A percentile compares a stretch with the other conserved stretches of the same genome.
Evolutionary conservation across 2,113 vertebrate genomes (phyloP).

Genomic region (Sander lucioperca): DNA sequence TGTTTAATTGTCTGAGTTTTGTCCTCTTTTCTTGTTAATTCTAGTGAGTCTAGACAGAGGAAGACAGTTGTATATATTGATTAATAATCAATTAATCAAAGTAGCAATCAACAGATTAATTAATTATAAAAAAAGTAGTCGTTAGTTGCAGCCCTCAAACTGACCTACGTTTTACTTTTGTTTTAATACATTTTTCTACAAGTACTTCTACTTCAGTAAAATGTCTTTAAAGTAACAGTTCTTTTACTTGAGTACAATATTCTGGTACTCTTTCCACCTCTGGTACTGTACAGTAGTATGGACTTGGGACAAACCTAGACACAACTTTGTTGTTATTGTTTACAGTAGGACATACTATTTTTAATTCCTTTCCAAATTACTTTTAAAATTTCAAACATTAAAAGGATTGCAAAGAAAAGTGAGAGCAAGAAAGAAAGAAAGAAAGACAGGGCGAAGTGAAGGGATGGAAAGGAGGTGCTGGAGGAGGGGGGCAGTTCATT

Average conservation of each 20-base stretch:
- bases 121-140: too few species aligned
- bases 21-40: background rate
- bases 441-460: background rate
- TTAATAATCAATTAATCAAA: background rate
- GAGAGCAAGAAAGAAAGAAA: conserved; percentile 33
- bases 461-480: conserved; percentile 12
- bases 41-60: background rate
- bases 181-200: background rate
- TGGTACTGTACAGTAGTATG: background rate
- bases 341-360: background rate
- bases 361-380: background rate
- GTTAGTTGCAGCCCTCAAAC: too few species aligned
- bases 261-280: background rate
- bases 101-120: too few species aligned
- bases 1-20: background rate
- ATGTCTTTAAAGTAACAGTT: background rate
- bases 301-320: background rate
- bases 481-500: conserved; percentile 67
- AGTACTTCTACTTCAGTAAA: background rate
- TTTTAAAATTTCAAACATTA: background rate
- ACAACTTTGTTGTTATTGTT: background rate
- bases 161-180: background rate
- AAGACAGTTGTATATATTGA: background rate
- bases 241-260: background rate
- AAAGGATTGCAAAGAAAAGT: conserved; percentile 14